Base-by-base conservation (phyloP, 1,140 invertebrate genomes). In the Caenorhabditis latens region DNA sequence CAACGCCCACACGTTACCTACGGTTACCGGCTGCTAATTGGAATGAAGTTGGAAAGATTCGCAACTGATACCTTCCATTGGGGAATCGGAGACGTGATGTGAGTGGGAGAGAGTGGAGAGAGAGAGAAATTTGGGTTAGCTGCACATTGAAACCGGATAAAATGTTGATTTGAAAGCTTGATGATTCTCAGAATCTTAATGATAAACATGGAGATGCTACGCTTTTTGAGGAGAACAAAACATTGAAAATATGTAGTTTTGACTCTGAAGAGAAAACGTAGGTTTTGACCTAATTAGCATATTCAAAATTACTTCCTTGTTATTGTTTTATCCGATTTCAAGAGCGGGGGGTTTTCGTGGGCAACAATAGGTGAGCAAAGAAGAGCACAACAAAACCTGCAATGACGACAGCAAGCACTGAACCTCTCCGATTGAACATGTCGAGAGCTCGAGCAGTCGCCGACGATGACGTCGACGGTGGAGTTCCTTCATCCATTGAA, bases 371-470 rank as follows among this genome's bases (percentile, higher is more conserved):
- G 50, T 83, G 50, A 58, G 71, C n/a, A 75, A 75, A 86, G 50
- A 67, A 65, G 57, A 67, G 63, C 50, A 86, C 63, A 86, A 79
- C 85, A 82, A 57, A 53, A 84, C 87, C 87, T 79, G 85, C 87
- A 53, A 88, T 88, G 83, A 88, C 84, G 84, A 88, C 87, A 58
- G 87, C 87, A 61, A 88, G 87, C 40, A 88, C 84, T 46, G 87
- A 88, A 46, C 87, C 87, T 53, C 87, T 86, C 50, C 87, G 83
- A 53, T 87, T 87, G 86, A 87, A 87, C 55, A 87, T 87, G 43
- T 87, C 86, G 43, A 87, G 86, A 14, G 86, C 86, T 40, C 82
- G 71, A 40, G 85, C 85, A 46, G 85, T 86, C 21, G 85, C 85
- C 58, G 82, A 79, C 71, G 71, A 79, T 46, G 71, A 79, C 32